Evolutionary conservation across 2,113 vertebrate species (phyloP), one percentile per base, ranked within the genome.

Genomic region (Brachyistius frenatus): DNA sequence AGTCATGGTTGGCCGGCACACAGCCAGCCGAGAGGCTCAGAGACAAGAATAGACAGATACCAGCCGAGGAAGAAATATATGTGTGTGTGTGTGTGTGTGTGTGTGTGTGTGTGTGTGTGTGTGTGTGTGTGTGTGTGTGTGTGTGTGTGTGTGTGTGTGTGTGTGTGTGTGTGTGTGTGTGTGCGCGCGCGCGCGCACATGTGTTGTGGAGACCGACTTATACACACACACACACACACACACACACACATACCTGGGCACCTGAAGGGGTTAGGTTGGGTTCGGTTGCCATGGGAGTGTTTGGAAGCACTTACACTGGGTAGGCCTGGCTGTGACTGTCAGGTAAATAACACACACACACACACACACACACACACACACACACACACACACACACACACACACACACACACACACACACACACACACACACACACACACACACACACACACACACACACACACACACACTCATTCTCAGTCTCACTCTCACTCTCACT

Each of bases 281-380:
- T 83, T 91, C 81, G 76, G 92, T 92, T 92, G 82, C 86, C 84
- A 92, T 91, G 91, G 89, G 65, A 86, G 84, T 89, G 88, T 93
- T 93, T 91, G 83, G 76, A 91, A 86, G 86, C 78, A 85, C 77
- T 87, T 83, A 74, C 44, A 67, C 46, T 66, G 33, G 60, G 78
- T 73, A 66, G 77, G 74, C 61, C 79, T 47, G 44, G 57, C 64
- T 66, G 49, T 15, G 54, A 23, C 67, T 73, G 84, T 83, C 67
- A 84, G 85, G 89, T 83, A 86, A 91, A 86, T 83, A 79, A 80
- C 65, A 84, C 78, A 81, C 80, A 82, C 39, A 46, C 2, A 6
- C 36, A 65, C 52, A 67, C 50, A 77, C 63, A 60, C 13, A 23
- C 23, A 23, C 23, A 23, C 23, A 23, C 23, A 23, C 23, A 23